These are phyloP conservation scores for Dasyurus viverrinus DNA, from an alignment of 2,113 vertebrate species.

Conservation along the genomic window DNA sequence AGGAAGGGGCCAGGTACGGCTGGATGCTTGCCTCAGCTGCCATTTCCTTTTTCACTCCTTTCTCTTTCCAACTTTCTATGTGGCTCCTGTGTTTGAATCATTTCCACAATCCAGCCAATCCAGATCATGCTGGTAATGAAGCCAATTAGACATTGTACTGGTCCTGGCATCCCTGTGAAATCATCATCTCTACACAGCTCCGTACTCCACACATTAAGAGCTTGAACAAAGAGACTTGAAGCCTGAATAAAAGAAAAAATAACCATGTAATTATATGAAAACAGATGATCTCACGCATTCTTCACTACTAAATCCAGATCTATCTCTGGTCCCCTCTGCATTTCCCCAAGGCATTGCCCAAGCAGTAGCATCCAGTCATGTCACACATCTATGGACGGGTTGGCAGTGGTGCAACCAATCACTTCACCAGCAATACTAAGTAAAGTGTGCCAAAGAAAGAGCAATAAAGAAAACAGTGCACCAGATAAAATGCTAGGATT, in stretches of 20 bases:
- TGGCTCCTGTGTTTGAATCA: not conserved
- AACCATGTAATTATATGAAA: not conserved
- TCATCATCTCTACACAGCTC: not conserved
- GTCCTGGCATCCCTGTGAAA: not conserved
- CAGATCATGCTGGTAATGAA: not conserved
- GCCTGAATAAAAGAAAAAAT: not conserved
- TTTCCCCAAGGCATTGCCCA: not conserved
- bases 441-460: not conserved
- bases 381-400: not conserved
- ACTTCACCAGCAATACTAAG: not conserved
- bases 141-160: not conserved
- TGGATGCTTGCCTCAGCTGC: not conserved
- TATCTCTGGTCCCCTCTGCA: not conserved
- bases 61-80: not conserved
- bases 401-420: not conserved
- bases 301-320: not conserved
- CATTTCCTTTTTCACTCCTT: not conserved
- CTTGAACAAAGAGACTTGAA: not conserved
- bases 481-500: not conserved
- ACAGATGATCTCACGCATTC: not conserved
- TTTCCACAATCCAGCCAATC: not conserved
- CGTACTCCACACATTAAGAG: not conserved
- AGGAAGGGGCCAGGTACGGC: not conserved
- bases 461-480: not conserved
- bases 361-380: not conserved